Base-by-base conservation (phyloP, 2,113 vertebrate genomes). In the Sakesphorus luctuosus region DNA sequence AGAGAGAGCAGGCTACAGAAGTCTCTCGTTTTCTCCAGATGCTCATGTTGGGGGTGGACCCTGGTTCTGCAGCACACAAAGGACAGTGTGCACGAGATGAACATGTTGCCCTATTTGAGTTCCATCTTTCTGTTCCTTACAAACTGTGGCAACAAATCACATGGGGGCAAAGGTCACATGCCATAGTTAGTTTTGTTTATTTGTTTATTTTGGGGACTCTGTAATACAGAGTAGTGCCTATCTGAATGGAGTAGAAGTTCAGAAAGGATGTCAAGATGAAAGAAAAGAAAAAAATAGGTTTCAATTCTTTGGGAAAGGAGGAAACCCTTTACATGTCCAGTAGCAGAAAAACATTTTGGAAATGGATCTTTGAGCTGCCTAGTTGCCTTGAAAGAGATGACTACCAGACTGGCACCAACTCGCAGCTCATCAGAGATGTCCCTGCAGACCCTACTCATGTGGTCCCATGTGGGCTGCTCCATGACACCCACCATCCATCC, bases 81-180 rank as follows among this genome's bases (percentile, higher is more conserved):
- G 17, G 24, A 28, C 55, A 81, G 26, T 0, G 1, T 7, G 4
- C 0, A 1, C 0, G 3, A 61, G 40, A 38, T 14, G 12, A 29
- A 23, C 1, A 1, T 13, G 26, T 33, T 1, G 2, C 7, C 25
- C 13, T 24, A 11, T 46, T 50, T 5, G 15, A 52, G 65, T 24
- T 0, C 0, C 38, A 5, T 19, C 35, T 33, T 53, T 72, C 58
- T 59, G 10, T 13, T 59, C 44, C 50, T 53, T 35, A 9, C 11
- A 77, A 50, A 46, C 13, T 31, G 25, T 2, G 7, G 36, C 56
- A 38, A 65, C 10, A 40, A 66, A 59, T 38, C 23, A 33, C 53
- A 26, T 5, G 14, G 18, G 29, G 16, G 13, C 3, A 5, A 86
- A 69, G 11, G 33, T 46, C 29, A 71, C 26, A 19, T 44, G 40